Evolutionary conservation across 2,888 invertebrate species (phyloP).

Genomic region (Thymelicus acteon): DNA sequence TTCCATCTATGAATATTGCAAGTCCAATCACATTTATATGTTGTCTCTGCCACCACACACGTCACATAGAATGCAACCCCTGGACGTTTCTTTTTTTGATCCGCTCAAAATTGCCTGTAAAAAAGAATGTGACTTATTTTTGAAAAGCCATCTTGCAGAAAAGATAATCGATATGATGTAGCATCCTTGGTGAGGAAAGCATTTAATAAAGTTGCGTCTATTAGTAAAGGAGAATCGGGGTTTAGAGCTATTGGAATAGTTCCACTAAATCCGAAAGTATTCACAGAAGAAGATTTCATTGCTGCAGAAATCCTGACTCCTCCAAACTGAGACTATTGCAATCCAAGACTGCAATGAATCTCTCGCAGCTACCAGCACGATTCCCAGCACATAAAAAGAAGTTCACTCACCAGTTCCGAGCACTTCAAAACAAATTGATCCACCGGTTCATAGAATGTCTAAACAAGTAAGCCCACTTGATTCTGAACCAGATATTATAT

Average conservation of each 20-base stretch:
- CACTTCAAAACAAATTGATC: too few species aligned
- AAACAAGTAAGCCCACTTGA: too few species aligned
- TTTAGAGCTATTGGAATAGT: conserved; percentile 52
- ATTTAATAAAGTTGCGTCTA: conserved; percentile 45
- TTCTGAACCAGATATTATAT: too few species aligned
- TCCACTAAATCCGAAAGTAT: conserved; percentile 49
- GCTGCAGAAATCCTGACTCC: conserved; percentile 13
- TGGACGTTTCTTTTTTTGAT: conserved; percentile 45
- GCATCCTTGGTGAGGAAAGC: conserved; percentile 44
- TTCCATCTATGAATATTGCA: conserved; percentile 46
- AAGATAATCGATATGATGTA: conserved; percentile 52
- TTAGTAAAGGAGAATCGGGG: conserved; percentile 53
- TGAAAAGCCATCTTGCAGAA: conserved; percentile 48
- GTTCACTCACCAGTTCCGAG: too few species aligned
- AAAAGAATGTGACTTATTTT: conserved; percentile 51
- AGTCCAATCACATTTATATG: conserved; percentile 44
- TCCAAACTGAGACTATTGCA: neutral
- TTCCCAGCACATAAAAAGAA: too few species aligned
- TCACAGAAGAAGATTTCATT: conserved; percentile 48
- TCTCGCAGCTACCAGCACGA: too few species aligned
- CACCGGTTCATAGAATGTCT: too few species aligned
- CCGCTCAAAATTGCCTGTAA: conserved; percentile 46
- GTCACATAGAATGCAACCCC: conserved; percentile 46
- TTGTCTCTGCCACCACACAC: conserved; percentile 46
- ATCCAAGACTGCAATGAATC: too few species aligned